These are phyloP conservation scores for Epinephelus awoara DNA, from an alignment of 2,797 vertebrate species.

Conservation along the genomic window DNA sequence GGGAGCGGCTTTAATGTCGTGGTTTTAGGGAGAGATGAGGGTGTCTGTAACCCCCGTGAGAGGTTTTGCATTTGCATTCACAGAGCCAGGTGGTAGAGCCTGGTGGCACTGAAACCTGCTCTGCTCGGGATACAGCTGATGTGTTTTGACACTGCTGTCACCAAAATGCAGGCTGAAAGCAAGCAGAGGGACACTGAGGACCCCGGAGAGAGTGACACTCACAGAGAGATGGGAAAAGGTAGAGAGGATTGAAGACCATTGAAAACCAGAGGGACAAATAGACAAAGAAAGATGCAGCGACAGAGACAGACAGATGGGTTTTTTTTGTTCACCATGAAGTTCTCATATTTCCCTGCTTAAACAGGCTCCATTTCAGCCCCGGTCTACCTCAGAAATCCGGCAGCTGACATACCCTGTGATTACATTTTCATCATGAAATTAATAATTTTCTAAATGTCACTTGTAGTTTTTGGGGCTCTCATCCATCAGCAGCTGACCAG, in stretches of 20 bases:
- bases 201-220: constrained; percentile 52
- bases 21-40: constrained; percentile 45
- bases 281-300: constrained; percentile 8
- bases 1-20: constrained; percentile 39
- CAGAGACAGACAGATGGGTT: constrained; percentile 7
- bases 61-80: constrained; percentile 66
- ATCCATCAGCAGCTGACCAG: constrained; percentile 62
- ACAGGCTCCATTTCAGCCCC: constrained; percentile 32
- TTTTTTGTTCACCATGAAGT: constrained; percentile 25
- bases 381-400: constrained; percentile 20
- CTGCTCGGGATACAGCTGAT: constrained; percentile 63
- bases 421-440: constrained; percentile 51
- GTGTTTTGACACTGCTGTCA: constrained; percentile 78
- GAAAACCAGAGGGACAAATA: constrained; percentile 34
- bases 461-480: constrained; percentile 54
- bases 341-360: constrained; percentile 20
- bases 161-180: constrained; percentile 73
- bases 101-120: constrained; percentile 66
- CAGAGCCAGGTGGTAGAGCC: constrained; percentile 58
- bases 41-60: constrained; percentile 41
- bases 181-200: constrained; percentile 57
- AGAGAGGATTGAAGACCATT: constrained; percentile 22
- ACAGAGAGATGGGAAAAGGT: constrained; percentile 28
- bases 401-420: constrained; percentile 53
- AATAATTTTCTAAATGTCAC: constrained; percentile 70